Percentiles rank a stretch among this genome's conserved stretches.
These are phyloP conservation scores for Microcaecilia unicolor DNA, from an alignment of 2,797 vertebrate genomes.

Conservation along the genomic window DNA sequence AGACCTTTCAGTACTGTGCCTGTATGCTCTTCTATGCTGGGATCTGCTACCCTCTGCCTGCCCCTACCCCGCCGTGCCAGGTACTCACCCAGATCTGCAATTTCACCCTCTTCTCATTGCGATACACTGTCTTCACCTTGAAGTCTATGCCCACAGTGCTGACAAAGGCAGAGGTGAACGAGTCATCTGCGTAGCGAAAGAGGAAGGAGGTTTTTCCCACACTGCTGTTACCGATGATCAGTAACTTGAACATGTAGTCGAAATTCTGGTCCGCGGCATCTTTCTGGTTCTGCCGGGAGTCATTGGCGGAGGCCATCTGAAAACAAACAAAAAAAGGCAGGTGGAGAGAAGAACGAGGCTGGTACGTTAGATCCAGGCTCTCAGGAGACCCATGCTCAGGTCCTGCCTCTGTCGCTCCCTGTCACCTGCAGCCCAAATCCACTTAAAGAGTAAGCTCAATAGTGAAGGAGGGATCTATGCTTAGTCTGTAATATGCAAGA, in stretches of 20 bases:
- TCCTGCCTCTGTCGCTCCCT: background rate
- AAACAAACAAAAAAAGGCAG: background rate
- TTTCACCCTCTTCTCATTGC: constrained; percentile 80
- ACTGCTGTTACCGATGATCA: constrained; percentile 84
- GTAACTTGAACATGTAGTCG: constrained; percentile 88
- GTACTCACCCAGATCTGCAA: constrained; percentile 83
- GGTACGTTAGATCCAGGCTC: too few relatives aligned
- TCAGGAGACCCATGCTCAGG: background rate
- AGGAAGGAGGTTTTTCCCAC: constrained; percentile 87
- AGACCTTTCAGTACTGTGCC: too few relatives aligned
- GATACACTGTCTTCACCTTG: constrained; percentile 85
- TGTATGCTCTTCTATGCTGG: background rate
- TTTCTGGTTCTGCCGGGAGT: constrained; percentile 63
- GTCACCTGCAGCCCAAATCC: too few relatives aligned
- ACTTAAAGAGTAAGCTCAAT: background rate
- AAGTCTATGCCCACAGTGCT: constrained; percentile 90
- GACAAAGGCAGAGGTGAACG: constrained; percentile 83
- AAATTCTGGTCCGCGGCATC: constrained; percentile 84
- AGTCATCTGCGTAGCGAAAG: constrained; percentile 81
- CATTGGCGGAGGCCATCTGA: constrained; percentile 72
- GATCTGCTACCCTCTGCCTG: too few relatives aligned
- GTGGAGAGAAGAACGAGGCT: too few relatives aligned
- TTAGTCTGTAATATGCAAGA: too few relatives aligned
- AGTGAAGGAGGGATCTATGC: background rate
- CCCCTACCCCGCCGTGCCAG: too few relatives aligned